Evolutionary conservation across 1,140 invertebrate species (phyloP).

Genomic region (Hylaeus anthracinus): DNA sequence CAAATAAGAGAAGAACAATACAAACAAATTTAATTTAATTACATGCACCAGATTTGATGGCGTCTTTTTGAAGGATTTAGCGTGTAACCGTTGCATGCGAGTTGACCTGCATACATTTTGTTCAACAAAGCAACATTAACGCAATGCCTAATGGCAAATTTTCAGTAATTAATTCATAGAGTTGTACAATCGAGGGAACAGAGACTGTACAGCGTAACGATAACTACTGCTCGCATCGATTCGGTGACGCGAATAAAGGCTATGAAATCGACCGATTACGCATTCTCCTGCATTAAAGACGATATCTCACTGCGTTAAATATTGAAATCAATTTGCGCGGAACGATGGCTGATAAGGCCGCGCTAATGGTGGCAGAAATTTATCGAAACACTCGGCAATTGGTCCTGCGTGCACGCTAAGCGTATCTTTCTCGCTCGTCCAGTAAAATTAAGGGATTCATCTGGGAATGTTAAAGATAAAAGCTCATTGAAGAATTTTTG

Average conservation of each 20-base stretch:
- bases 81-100: too few relatives aligned
- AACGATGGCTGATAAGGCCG: conserved; percentile 37
- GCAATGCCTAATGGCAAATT: neutral
- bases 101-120: neutral
- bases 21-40: too few relatives aligned
- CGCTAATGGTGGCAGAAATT: conserved; percentile 38
- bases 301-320: conserved; percentile 8
- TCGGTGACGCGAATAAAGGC: neutral
- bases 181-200: neutral
- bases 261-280: conserved; percentile 4
- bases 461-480: neutral
- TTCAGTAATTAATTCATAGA: neutral
- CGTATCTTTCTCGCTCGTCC: too few relatives aligned
- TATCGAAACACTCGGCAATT: neutral
- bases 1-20: too few relatives aligned
- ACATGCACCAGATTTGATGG: too few relatives aligned
- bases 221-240: neutral
- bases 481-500: too few relatives aligned
- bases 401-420: neutral
- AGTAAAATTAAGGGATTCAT: too few relatives aligned
- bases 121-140: neutral
- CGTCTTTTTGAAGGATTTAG: too few relatives aligned
- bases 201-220: neutral
- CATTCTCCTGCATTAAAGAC: neutral
- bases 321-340: conserved; percentile 44